These are phyloP conservation scores for Hemichromis elongatus DNA, from an alignment of 2,113 vertebrate species.

Conservation along the genomic window DNA sequence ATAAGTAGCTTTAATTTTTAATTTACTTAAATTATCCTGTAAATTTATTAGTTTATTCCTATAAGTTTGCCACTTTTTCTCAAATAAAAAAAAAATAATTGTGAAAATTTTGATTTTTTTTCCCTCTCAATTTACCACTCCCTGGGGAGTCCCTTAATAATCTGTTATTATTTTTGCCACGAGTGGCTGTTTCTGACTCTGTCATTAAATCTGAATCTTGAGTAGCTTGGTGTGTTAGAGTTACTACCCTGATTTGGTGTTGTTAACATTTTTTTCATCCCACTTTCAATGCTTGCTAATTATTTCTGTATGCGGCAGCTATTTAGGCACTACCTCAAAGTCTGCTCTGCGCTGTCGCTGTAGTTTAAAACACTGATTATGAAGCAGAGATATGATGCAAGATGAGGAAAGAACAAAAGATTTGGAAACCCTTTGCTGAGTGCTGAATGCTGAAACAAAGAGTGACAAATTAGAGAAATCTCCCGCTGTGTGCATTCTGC, in stretches of 20 bases:
- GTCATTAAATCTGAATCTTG: neutral
- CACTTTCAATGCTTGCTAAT: neutral
- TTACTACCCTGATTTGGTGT: rapidly evolving
- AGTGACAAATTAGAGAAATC: neutral
- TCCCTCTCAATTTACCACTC: rapidly evolving
- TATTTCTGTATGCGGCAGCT: neutral
- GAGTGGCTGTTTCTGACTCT: neutral
- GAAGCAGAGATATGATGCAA: neutral
- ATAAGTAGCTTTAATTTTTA: too few relatives aligned
- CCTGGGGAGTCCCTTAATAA: neutral
- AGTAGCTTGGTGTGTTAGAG: neutral
- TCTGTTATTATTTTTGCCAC: neutral
- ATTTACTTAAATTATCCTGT: neutral
- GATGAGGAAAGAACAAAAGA: neutral
- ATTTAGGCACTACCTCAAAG: neutral
- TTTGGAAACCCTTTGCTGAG: neutral
- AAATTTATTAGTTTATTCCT: neutral
- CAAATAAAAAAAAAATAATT: neutral
- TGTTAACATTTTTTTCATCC: neutral
- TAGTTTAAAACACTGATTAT: neutral
- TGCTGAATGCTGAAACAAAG: slow-evolving; percentile 1
- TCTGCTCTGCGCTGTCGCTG: too few relatives aligned
- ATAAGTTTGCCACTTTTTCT: neutral
- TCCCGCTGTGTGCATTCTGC: neutral
- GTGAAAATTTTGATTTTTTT: rapidly evolving